Base-by-base conservation (phyloP, 2,113 vertebrate genomes). In the Burhinus bistriatus region DNA sequence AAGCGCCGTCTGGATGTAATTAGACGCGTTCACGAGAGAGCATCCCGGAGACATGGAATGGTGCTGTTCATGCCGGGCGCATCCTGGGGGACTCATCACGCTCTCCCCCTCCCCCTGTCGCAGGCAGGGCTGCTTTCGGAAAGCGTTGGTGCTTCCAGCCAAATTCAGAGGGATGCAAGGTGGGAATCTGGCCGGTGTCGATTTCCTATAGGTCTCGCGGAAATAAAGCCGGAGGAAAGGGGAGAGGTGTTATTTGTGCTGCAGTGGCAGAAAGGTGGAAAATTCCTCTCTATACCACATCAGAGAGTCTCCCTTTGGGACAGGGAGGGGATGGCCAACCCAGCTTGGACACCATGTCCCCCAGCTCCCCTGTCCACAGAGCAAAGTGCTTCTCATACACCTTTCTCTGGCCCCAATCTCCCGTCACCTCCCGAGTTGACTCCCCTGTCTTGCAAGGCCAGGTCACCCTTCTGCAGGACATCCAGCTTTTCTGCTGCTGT, bases 111-210 rank as follows among this genome's bases (percentile, higher is more conserved):
- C 59, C 23, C 18, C 25, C 18, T 72, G 73, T 38, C 3, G 0
- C 52, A 29, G n/a, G 8, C 40, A 25, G 40, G 9, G 71, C 54
- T 55, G 77, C 58, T n/a, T 66, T 30, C 0, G 11, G 69, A 36
- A 52, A 59, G 26, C 1, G 0, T 13, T 21, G 36, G 62, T 0
- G 0, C 51, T 70, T 76, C 51, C 62, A 54, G 44, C 2, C 14
- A 12, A 9, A 40, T 38, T 2, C 0, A 1, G 9, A 47, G 52
- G 17, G 10, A 15, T 0, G 1, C 0, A 1, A 30, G 34, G 70
- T 89, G 36, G 76, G 47, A 58, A 47, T 22, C 9, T 9, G 65
- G 34, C 36, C 68, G 54, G 29, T 32, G 42, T 44, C 4, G 25
- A 5, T 55, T 61, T 58, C 25, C 57, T 58, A 3, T 8, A 0